Evolutionary conservation across 2,888 invertebrate genomes (phyloP).

Genomic region (Agrochola lota): DNA sequence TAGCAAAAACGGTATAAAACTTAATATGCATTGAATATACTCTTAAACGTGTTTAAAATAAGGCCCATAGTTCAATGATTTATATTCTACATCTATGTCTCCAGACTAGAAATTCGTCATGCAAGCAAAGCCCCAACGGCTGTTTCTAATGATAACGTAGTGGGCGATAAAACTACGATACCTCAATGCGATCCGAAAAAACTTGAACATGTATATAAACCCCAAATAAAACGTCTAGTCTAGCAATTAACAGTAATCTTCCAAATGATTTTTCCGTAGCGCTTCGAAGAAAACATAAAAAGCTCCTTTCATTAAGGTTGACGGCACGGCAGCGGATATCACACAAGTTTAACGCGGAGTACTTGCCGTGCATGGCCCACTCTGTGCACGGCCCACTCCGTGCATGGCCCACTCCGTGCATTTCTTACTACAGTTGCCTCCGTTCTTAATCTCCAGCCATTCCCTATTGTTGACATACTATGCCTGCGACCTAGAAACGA

Average conservation of each 20-base stretch:
- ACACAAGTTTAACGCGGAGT: constrained; percentile 53
- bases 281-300: constrained; percentile 44
- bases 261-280: constrained; percentile 29
- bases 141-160: background rate
- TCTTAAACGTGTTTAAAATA: background rate
- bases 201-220: constrained; percentile 22
- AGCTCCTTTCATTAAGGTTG: constrained; percentile 48
- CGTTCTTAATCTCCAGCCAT: constrained; percentile 79
- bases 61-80: background rate
- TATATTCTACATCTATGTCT: too few species aligned
- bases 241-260: constrained; percentile 48
- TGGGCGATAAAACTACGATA: background rate
- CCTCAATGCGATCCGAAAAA: constrained; percentile 9
- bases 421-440: constrained; percentile 65
- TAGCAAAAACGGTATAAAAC: background rate
- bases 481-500: constrained; percentile 80
- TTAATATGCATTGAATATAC: too few species aligned
- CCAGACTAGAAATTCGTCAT: background rate
- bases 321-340: constrained; percentile 35
- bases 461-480: constrained; percentile 78
- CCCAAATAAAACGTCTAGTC: constrained; percentile 1
- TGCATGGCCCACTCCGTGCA: constrained; percentile 45
- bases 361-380: constrained; percentile 36
- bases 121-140: background rate
- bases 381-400: constrained; percentile 29